Conservation (phyloP, 2,113 vertebrate genomes). For the Corythoichthys intestinalis region DNA sequence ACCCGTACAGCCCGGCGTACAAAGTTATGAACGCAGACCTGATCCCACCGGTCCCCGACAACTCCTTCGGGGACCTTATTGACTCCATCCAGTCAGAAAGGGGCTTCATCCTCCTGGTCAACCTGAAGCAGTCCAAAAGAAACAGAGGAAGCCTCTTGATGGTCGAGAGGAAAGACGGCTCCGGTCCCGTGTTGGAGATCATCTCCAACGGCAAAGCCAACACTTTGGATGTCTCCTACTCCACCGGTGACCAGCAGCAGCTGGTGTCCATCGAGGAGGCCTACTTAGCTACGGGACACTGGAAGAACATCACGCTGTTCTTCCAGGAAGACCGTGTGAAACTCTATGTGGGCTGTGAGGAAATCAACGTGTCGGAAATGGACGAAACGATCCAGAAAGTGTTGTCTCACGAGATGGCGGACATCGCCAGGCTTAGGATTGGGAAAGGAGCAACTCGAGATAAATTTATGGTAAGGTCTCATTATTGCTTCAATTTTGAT, state of each 20-base stretch:
- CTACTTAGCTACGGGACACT: conserved; percentile 82
- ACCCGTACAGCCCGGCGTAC: conserved; percentile 89
- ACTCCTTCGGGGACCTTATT: conserved; percentile 87
- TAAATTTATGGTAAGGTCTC: conserved; percentile 82
- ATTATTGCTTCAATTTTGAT: neutral
- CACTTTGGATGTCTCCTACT: conserved; percentile 86
- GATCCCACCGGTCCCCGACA: conserved; percentile 85
- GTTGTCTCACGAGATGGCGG: conserved; percentile 81
- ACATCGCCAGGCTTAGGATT: conserved; percentile 78
- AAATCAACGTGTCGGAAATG: conserved; percentile 84
- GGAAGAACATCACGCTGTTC: conserved; percentile 95
- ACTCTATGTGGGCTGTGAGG: conserved; percentile 90
- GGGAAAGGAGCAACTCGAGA: conserved; percentile 87
- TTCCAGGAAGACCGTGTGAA: conserved; percentile 91
- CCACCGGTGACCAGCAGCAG: conserved; percentile 77
- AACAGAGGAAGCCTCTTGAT: conserved; percentile 83
- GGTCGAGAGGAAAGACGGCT: conserved; percentile 82
- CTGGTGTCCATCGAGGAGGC: conserved; percentile 88
- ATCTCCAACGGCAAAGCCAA: conserved; percentile 89
- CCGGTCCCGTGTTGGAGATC: conserved; percentile 87
- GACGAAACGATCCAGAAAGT: conserved; percentile 87
- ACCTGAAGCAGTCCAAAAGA: conserved; percentile 86
- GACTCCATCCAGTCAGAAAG: conserved; percentile 87
- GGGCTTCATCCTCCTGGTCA: conserved; percentile 90
- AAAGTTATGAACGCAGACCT: conserved; percentile 86